A percentile compares a stretch with the other conserved stretches of the same genome.
Conservation (phyloP, 2,113 vertebrate genomes). For the Cisticola juncidis region DNA sequence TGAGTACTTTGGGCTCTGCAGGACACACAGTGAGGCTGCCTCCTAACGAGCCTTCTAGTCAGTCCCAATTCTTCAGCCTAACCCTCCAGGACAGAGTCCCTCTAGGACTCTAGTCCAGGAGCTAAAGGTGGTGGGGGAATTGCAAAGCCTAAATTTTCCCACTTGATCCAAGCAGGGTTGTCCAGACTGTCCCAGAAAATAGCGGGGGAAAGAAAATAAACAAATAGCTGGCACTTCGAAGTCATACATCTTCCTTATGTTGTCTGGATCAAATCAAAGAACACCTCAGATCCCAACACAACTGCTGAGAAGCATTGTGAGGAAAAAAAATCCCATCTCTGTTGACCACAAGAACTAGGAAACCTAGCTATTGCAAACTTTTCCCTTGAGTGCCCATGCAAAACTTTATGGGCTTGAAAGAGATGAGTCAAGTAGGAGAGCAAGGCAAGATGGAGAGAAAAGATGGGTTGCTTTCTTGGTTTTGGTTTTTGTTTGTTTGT, state of each 20-base stretch:
- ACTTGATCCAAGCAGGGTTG: background rate
- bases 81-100: background rate
- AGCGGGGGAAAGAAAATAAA: accelerated
- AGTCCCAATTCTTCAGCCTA: background rate
- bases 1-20: background rate
- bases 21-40: background rate
- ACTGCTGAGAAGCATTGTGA: background rate
- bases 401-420: background rate
- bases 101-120: background rate
- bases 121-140: background rate
- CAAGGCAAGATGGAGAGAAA: conserved; percentile 40
- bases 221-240: background rate
- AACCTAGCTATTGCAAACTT: background rate
- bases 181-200: background rate
- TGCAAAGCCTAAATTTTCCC: background rate
- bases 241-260: background rate
- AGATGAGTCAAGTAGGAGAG: conserved; percentile 25
- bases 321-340: background rate
- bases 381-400: background rate
- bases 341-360: background rate
- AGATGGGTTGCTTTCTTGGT: background rate
- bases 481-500: background rate
- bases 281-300: background rate
- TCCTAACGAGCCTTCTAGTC: background rate
- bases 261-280: background rate